Evolutionary conservation across 2,797 vertebrate genomes (phyloP), one percentile per base, ranked within the genome.

Genomic region (Scolopax rusticola): DNA sequence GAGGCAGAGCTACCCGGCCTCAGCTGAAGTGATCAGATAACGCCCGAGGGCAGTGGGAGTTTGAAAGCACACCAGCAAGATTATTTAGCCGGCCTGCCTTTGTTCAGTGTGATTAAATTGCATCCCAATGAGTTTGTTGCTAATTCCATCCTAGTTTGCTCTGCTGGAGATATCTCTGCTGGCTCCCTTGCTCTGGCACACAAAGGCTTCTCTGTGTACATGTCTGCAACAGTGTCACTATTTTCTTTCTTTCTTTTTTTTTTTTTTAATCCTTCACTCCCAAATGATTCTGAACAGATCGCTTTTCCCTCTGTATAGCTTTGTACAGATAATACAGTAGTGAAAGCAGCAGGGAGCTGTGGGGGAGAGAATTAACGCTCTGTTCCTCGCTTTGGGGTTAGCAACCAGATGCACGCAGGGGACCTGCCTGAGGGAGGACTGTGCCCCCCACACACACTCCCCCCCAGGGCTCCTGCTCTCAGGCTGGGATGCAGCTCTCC

Each of bases 131-230:
- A 95, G 50, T 91, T 50, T 90, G 73, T 80, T 95, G 84, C 71
- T 84, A 65, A 86, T 94, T 90, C 48, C 30, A 65, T 15, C 48
- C 71, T 24, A 45, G 75, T 16, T 90, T 43, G 32, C 69, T 50
- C 41, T 50, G 64, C 56, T 79, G 92, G 95, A 65, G 95, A 97
- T 83, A 80, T 95, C 95, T 88, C 91, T 93, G 92, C 93, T 94
- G 91, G 89, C 56, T 95, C 91, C 85, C 85, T 90, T 53, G 60
- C 90, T 82, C 79, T 18, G 8, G 47, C 48, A 45, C 70, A 97
- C 94, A 97, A 96, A 94, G 89, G 40, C 63, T 30, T 82, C 87
- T 93, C 70, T 97, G 86, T 97, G 43, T 50, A 15, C 1, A 1
- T 64, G 71, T n/a, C 59, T 70, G 32, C 40, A 94, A 96, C 82